Evolutionary conservation across 2,888 invertebrate genomes (phyloP), one percentile per base, ranked within the genome.

Genomic region (Apoda limacodes): DNA sequence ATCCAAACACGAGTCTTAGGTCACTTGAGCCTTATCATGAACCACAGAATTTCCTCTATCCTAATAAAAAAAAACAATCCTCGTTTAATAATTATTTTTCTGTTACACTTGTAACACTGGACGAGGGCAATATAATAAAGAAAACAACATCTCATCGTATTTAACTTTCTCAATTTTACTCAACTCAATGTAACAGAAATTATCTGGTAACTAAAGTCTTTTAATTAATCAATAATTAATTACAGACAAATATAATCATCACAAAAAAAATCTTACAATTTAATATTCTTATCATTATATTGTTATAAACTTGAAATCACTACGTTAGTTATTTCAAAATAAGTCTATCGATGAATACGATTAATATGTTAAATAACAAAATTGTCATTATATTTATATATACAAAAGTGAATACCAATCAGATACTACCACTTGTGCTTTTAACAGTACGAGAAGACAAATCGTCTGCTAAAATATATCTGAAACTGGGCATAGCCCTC

Each of bases 311-410:
- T 66, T 61, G 59, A 65, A 71, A 66, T 64, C 60, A 44, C 71
- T 71, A 72, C 70, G 7, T 17, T 46, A 71, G 66, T 71, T 69
- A 74, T 68, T 66, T 61, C 50, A 66, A 68, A 71, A 74, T 67
- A 75, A 74, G 65, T 69, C 62, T 66, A 72, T 69, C 60, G 60
- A 70, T 64, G 64, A 66, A 50, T 71, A 65, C 62, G 56, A 63
- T 66, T 67, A 72, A 67, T 67, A 70, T 67, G 71, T 66, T 71
- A 74, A 74, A 75, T 78, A 78, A 78, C 76, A 75, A 72, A 69
- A 68, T 61, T 58, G 64, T 60, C 60, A 56, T 63, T 57, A 63
- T 51, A 60, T 60, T 61, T 43, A 60, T 78, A 76, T 78, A 62
- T 78, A 78, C 76, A 76, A 60, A 54, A 58, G 54, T 63, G 59